Evolutionary conservation across 2,797 vertebrate species (phyloP), one percentile per base, ranked within the genome.

Genomic region (Microctenopoma stevenorrisi): DNA sequence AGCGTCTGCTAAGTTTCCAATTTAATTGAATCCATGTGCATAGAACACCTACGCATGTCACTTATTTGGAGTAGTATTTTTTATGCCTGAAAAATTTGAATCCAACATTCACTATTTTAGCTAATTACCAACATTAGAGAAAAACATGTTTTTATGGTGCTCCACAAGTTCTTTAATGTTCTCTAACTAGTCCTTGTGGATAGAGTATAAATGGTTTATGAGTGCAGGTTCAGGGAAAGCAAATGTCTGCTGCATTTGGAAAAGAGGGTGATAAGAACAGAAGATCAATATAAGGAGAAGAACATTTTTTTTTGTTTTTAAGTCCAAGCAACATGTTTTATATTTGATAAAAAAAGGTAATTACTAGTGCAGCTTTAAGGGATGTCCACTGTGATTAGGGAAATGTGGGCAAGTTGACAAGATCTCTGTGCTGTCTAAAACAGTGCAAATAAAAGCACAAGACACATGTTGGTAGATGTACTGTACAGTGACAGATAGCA

Each of bases 351-450:
- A 16, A 7, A 0, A 50, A 43, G 11, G 42, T 1, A 10, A 9
- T 25, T 51, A 64, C 57, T 51, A 37, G 28, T 74, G 66, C 64
- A 81, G 74, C 67, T 75, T 81, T 60, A 61, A 76, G 30, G 22
- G 54, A 61, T 40, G 42, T 69, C 64, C 25, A 62, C 43, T 50
- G 38, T 42, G 57, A 65, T 48, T 18, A 56, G 54, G 0, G 61
- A 37, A 10, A n/a, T 62, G 18, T 28, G n/a, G 55, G 1, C 12
- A 64, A 60, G 7, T 18, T 13, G 37, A 18, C 11, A 59, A 72
- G 62, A 13, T 5, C n/a, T 8, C n/a, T 28, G 16, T n/a, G 47
- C 11, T 55, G 2, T 28, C 2, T 18, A 15, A 61, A 70, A 44
- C 46, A 33, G 14, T 44, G 37, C 44, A 55, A 43, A 64, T 30